These are phyloP conservation scores for Papilio xuthus DNA, from an alignment of 1,140 invertebrate species.

Conservation along the genomic window DNA sequence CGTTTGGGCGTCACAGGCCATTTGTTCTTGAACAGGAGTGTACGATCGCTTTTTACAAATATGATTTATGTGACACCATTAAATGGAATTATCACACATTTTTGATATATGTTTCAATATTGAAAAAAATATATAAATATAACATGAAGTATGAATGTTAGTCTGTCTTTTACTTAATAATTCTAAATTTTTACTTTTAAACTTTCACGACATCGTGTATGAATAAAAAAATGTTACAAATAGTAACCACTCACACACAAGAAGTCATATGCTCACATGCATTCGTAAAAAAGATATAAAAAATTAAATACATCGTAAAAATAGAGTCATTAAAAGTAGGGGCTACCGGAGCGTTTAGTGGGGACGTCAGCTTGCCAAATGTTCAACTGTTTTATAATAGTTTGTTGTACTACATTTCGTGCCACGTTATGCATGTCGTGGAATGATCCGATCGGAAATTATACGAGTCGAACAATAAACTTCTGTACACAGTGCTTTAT, in stretches of 20 bases:
- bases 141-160: neutral
- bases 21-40: slow-evolving; percentile 62
- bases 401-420: slow-evolving; percentile 56
- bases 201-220: neutral
- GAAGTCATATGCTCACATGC: slow-evolving; percentile 11
- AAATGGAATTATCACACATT: slow-evolving; percentile 31
- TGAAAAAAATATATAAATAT: neutral
- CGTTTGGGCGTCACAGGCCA: slow-evolving; percentile 63
- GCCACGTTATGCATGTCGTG: slow-evolving; percentile 62
- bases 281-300: slow-evolving; percentile 23
- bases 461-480: slow-evolving; percentile 74
- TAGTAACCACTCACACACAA: neutral
- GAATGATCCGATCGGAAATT: slow-evolving; percentile 67
- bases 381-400: slow-evolving; percentile 41
- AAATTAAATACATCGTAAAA: slow-evolving; percentile 27
- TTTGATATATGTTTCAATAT: neutral
- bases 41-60: slow-evolving; percentile 41
- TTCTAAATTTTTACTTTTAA: too few species aligned
- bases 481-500: slow-evolving; percentile 73
- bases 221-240: slow-evolving; percentile 9
- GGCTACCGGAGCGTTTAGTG: slow-evolving; percentile 21
- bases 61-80: slow-evolving; percentile 41
- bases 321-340: slow-evolving; percentile 21
- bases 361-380: slow-evolving; percentile 29
- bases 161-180: too few species aligned